A percentile compares a stretch with the other conserved stretches of the same genome.
Evolutionary conservation across 2,888 invertebrate genomes (phyloP).

Genomic region (Mystacides longicornis): DNA sequence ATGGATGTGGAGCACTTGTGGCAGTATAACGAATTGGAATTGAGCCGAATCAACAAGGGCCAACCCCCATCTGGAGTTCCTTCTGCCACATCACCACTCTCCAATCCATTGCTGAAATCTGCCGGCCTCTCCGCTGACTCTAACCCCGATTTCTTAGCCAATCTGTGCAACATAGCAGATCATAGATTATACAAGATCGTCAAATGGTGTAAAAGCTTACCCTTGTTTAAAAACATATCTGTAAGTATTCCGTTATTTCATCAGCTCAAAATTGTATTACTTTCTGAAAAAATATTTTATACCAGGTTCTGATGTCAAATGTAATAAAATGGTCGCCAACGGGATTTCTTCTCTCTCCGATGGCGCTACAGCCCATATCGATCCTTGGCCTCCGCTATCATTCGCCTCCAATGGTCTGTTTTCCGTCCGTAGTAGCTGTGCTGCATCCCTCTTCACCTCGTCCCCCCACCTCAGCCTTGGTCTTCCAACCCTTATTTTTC

Average conservation of each 20-base stretch:
- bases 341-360: too few relatives aligned
- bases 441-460: too few relatives aligned
- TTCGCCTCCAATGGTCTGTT: too few relatives aligned
- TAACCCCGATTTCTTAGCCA: constrained; percentile 79
- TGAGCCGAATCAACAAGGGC: constrained; percentile 54
- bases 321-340: too few relatives aligned
- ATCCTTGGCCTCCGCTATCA: too few relatives aligned
- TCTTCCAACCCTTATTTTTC: too few relatives aligned
- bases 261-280: too few relatives aligned
- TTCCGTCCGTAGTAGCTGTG: too few relatives aligned
- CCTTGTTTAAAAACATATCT: constrained; percentile 92
- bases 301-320: too few relatives aligned
- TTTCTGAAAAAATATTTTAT: too few relatives aligned
- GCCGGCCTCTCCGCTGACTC: constrained; percentile 53
- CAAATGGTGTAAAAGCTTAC: constrained; percentile 96
- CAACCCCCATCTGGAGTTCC: constrained; percentile 30
- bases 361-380: too few relatives aligned
- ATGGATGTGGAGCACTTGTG: constrained; percentile 94
- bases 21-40: constrained; percentile 85
- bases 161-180: constrained; percentile 90
- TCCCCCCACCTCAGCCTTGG: too few relatives aligned
- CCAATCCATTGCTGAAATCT: constrained; percentile 42
- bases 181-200: constrained; percentile 94
- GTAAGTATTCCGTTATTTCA: constrained; percentile 44
- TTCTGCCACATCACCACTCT: constrained; percentile 9